These are phyloP conservation scores for Halcyon malimbica DNA, from an alignment of 2,113 vertebrate species.

Conservation along the genomic window DNA sequence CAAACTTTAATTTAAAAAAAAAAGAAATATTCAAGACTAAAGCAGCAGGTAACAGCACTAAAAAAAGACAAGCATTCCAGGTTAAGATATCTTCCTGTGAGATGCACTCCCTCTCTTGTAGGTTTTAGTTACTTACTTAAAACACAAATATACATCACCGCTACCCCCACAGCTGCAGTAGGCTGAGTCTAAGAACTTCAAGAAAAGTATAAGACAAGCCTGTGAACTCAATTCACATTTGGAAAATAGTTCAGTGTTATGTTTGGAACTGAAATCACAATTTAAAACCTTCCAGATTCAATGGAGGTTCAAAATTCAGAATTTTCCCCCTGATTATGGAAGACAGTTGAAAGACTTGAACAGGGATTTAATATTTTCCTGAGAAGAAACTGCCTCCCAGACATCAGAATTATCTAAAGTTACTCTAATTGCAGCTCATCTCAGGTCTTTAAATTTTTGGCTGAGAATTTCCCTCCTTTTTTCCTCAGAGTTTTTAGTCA, in stretches of 20 bases:
- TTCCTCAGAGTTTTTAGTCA: not conserved
- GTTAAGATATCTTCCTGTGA: not conserved
- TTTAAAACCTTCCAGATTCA: not conserved
- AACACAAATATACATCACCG: not conserved
- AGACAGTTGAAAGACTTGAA: not conserved
- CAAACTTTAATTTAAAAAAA: not conserved
- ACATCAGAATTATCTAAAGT: not conserved
- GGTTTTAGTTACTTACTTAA: not conserved
- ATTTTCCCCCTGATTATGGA: not conserved
- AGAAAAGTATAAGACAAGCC: not conserved
- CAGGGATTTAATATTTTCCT: not conserved
- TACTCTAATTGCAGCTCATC: not conserved
- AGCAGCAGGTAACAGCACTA: not conserved
- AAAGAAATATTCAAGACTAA: not conserved
- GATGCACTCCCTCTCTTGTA: not conserved
- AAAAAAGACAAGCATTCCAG: not conserved
- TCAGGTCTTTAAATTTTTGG: not conserved
- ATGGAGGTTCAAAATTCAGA: not conserved
- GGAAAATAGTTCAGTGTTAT: not conserved
- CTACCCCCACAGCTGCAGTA: not conserved
- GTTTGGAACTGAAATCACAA: not conserved
- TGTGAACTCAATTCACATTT: not conserved
- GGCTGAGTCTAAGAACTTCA: not conserved
- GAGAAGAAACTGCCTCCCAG: not conserved
- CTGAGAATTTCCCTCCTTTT: not conserved